Evolutionary conservation across 2,797 vertebrate species (phyloP), one percentile per base, ranked within the genome.

Genomic region (Oryzias dopingdopingensis): DNA sequence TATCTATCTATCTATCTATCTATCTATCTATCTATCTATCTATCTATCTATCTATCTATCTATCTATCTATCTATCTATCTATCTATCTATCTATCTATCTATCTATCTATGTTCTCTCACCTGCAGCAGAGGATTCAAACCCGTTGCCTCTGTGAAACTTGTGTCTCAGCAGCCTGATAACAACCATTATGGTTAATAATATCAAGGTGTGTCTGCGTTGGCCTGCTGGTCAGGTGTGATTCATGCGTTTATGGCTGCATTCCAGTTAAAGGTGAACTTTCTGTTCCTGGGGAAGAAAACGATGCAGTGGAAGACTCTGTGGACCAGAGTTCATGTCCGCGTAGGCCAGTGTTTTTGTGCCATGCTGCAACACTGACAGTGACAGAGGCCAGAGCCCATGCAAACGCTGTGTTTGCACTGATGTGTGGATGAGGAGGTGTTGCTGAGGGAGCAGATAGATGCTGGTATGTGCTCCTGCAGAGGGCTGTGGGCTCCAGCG

Each of bases 401-500:
- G 52, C 55, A 59, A 63, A 59, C 37, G 62, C 32, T 56, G 55
- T 63, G 48, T 62, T 54, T 62, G 65, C 84, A 82, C 56, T 70
- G 70, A 37, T 82, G 79, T 86, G 86, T 89, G 85, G 88, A 89
- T 86, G 85, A 91, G 83, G 86, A 92, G 86, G 90, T 91, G 91
- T 83, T 67, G 61, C 44, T 88, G 89, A 91, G 62, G 69, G 62
- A 83, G 74, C 67, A 76, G 86, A 90, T 85, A 73, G 77, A 83
- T 86, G 84, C 74, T 76, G 73, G 67, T 83, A 79, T 82, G 75
- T 80, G 80, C 60, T 42, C 44, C 65, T 69, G 46, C 71, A 55
- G 67, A 48, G 42, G 46, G 57, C 52, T 59, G 51, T 65, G 58
- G 44, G 66, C 51, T 40, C 29, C 18, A 42, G 56, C 18, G 10